phyloP scores from a whole-genome alignment of 2,113 vertebrate species.

The Nesogale talazaci region DNA sequence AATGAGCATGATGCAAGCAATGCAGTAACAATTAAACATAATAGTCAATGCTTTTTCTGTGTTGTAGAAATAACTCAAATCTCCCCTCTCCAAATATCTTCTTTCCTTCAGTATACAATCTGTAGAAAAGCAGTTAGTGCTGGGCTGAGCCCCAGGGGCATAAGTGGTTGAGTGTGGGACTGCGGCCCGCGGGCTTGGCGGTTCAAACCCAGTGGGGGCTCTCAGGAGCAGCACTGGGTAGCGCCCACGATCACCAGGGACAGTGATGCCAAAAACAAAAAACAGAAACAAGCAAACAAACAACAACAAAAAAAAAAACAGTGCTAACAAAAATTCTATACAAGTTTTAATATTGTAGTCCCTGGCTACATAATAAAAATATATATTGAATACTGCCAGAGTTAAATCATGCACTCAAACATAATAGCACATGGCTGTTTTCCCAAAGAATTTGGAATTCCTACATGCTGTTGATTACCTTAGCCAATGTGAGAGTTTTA shows the following conservation, averaged over 20 bases:
- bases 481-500: neutral
- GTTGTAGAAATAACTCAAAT: neutral
- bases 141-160: too few relatives aligned
- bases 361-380: neutral
- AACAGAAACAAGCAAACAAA: too few relatives aligned
- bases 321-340: neutral
- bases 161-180: too few relatives aligned
- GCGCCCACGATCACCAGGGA: too few relatives aligned
- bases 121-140: neutral
- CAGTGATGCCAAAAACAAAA: too few relatives aligned
- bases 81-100: too few relatives aligned
- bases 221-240: too few relatives aligned
- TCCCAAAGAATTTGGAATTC: conserved; percentile 4
- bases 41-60: neutral
- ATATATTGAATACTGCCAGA: neutral
- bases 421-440: neutral
- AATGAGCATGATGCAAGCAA: neutral
- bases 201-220: too few relatives aligned
- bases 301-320: too few relatives aligned
- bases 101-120: neutral
- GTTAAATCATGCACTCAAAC: neutral
- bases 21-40: neutral
- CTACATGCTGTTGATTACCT: conserved; percentile 24
- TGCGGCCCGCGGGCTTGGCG: too few relatives aligned
- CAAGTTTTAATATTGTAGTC: neutral